These are phyloP conservation scores for Molanna angustata DNA, from an alignment of 2,888 invertebrate genomes.

Conservation along the genomic window DNA sequence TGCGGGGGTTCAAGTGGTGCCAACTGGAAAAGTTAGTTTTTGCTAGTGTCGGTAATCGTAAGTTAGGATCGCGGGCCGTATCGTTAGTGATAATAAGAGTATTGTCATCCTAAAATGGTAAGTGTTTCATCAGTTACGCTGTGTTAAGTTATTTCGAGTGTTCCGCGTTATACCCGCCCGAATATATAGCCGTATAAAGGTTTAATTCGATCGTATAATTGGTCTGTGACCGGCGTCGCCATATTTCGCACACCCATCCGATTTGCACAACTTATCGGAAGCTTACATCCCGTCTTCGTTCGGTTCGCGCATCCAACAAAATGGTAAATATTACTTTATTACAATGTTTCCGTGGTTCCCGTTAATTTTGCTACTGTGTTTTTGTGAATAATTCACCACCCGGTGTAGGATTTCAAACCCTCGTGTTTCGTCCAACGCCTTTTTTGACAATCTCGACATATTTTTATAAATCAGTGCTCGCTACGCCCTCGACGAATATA, in stretches of 20 bases:
- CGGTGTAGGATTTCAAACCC: slow-evolving; percentile 52
- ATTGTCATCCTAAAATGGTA: slow-evolving; percentile 54
- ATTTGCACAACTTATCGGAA: slow-evolving; percentile 52
- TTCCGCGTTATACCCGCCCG: slow-evolving; percentile 28
- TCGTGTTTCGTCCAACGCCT: slow-evolving; percentile 42
- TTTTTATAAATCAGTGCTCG: slow-evolving; percentile 7
- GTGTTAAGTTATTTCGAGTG: slow-evolving; percentile 43
- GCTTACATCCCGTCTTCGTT: slow-evolving; percentile 41
- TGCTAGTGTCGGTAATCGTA: slow-evolving; percentile 52
- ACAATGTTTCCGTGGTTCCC: too few species aligned
- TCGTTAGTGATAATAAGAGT: slow-evolving; percentile 50
- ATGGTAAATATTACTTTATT: slow-evolving; percentile 29
- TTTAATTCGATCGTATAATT: slow-evolving; percentile 36
- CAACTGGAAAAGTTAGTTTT: slow-evolving; percentile 56
- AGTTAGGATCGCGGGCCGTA: slow-evolving; percentile 39
- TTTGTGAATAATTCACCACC: slow-evolving; percentile 26
- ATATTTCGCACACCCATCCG: slow-evolving; percentile 52
- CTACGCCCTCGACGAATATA: too few species aligned
- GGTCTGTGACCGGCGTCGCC: slow-evolving; percentile 53
- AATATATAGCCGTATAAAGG: slow-evolving; percentile 2
- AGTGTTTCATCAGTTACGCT: slow-evolving; percentile 49
- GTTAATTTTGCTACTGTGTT: too few species aligned
- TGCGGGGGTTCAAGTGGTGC: slow-evolving; percentile 35
- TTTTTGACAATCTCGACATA: slow-evolving; percentile 44
- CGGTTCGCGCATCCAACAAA: slow-evolving; percentile 27